Evolutionary conservation across 2,113 vertebrate species (phyloP).

Genomic region (Irena cyanogastra): DNA sequence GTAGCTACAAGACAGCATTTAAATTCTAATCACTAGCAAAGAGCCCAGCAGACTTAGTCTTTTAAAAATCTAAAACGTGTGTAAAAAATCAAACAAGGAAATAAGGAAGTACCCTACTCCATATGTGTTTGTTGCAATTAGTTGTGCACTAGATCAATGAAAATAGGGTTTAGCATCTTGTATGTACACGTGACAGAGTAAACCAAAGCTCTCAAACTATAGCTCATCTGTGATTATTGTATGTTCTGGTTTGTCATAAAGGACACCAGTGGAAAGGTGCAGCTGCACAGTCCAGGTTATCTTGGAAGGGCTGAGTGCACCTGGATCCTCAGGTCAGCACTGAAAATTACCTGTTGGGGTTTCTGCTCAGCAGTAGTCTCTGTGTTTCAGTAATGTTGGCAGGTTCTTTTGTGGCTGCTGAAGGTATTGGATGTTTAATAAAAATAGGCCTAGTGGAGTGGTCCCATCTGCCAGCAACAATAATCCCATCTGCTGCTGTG

Average conservation of each 20-base stretch:
- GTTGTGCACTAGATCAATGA: neutral
- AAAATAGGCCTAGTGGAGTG: neutral
- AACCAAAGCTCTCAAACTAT: fast-evolving
- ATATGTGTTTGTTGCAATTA: neutral
- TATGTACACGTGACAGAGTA: neutral
- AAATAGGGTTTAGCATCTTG: neutral
- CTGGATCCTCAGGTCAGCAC: neutral
- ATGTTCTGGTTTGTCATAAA: neutral
- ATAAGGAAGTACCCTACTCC: neutral
- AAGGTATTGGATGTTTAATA: neutral
- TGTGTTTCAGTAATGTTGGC: neutral
- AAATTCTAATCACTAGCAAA: neutral
- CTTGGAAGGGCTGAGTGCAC: neutral
- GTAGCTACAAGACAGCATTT: neutral
- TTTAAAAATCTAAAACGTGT: neutral
- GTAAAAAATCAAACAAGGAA: neutral
- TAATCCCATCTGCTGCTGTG: neutral
- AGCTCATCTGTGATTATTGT: neutral
- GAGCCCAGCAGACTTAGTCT: neutral
- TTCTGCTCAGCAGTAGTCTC: neutral
- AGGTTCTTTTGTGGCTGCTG: neutral
- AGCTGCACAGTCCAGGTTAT: neutral
- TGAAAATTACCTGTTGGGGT: fast-evolving
- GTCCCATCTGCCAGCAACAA: neutral
- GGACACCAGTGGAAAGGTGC: fast-evolving